A percentile compares a stretch with the other conserved stretches of the same genome.
Evolutionary conservation across 2,888 invertebrate species (phyloP).

Genomic region (Mycalesis mineus): DNA sequence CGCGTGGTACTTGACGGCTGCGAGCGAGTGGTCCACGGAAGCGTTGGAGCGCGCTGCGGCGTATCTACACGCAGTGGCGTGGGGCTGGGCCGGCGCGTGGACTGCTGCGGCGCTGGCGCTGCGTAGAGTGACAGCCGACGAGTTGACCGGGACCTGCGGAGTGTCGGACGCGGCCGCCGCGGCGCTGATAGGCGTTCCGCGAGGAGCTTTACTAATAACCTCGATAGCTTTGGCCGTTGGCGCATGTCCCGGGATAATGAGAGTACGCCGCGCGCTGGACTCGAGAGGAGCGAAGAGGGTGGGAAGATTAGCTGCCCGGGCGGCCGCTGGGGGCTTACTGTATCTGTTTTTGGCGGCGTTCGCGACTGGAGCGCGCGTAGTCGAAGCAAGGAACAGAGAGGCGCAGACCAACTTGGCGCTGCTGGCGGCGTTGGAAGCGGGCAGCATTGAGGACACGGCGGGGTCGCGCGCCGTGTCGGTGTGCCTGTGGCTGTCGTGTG

Average conservation of each 20-base stretch:
- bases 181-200: conserved; percentile 80
- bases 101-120: conserved; percentile 90
- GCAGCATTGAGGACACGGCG: conserved; percentile 40
- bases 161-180: conserved; percentile 80
- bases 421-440: conserved; percentile 70
- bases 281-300: conserved; percentile 82
- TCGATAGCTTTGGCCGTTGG: conserved; percentile 85
- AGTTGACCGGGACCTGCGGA: conserved; percentile 90
- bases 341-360: conserved; percentile 86
- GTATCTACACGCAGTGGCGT: conserved; percentile 90
- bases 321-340: conserved; percentile 87
- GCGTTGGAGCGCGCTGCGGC: conserved; percentile 91
- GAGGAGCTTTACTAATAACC: conserved; percentile 80
- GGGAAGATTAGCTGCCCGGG: conserved; percentile 84
- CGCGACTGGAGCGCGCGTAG: conserved; percentile 83
- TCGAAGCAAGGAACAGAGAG: conserved; percentile 77
- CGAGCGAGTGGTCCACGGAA: conserved; percentile 95
- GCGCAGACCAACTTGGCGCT: conserved; percentile 62
- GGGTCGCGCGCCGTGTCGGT: conserved; percentile 72
- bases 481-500: conserved; percentile 80
- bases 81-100: conserved; percentile 92
- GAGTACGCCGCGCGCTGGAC: conserved; percentile 81
- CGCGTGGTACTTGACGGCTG: conserved; percentile 93
- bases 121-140: conserved; percentile 86
- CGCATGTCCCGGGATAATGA: conserved; percentile 86